These are phyloP conservation scores for Tillus elongatus DNA, from an alignment of 2,888 invertebrate genomes.

Conservation along the genomic window DNA sequence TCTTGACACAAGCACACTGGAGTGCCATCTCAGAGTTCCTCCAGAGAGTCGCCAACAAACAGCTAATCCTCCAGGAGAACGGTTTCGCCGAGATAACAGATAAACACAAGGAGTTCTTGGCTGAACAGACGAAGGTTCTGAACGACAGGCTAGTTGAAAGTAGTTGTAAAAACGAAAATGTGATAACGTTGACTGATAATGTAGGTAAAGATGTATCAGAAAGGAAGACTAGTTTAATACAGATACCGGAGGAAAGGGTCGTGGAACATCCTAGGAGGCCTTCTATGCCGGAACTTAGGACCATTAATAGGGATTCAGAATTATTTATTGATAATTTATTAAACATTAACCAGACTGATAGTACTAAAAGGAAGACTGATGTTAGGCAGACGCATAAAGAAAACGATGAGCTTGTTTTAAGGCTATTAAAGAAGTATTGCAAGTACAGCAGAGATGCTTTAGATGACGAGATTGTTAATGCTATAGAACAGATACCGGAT, in stretches of 20 bases:
- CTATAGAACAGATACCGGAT: conserved; percentile 32
- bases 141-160: conserved; percentile 16
- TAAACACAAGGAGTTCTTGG: conserved; percentile 34
- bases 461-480: conserved; percentile 37
- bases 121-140: conserved; percentile 24
- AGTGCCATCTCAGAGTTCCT: conserved; percentile 57
- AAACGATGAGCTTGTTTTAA: conserved; percentile 40
- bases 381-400: conserved; percentile 31
- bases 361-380: conserved; percentile 31
- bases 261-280: conserved; percentile 30
- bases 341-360: conserved; percentile 30
- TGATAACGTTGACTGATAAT: conserved; percentile 29
- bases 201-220: conserved; percentile 21
- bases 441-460: conserved; percentile 39
- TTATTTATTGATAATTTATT: conserved; percentile 42
- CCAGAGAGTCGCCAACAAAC: conserved; percentile 54
- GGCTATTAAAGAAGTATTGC: conserved; percentile 40
- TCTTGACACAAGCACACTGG: conserved; percentile 56
- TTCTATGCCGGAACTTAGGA: conserved; percentile 33
- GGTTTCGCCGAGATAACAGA: conserved; percentile 40
- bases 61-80: conserved; percentile 49
- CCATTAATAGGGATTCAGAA: conserved; percentile 31
- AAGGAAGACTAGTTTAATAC: conserved; percentile 31
- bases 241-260: conserved; percentile 33
- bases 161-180: conserved; percentile 24